Percentiles rank a stretch among this genome's conserved stretches.
phyloP scores from a whole-genome alignment of 2,888 invertebrate species.

The Ophioninae sp. region DNA sequence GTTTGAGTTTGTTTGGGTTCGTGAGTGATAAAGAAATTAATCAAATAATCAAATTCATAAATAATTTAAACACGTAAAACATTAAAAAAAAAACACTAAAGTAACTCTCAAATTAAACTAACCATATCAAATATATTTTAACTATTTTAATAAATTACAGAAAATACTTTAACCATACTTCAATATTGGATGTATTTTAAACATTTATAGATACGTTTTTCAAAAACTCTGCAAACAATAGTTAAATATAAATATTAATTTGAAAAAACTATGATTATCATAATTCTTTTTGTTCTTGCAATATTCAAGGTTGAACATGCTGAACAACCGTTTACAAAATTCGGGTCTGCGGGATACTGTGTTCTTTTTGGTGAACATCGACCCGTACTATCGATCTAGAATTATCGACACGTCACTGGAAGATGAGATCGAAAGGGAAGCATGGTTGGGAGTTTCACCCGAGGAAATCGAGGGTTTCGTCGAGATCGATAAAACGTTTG shows the following conservation, averaged over 20 bases:
- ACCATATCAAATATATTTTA: too few species aligned
- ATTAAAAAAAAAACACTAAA: too few species aligned
- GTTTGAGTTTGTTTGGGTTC: too few species aligned
- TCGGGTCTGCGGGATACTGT: slow-evolving; percentile 70
- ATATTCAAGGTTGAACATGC: slow-evolving; percentile 69
- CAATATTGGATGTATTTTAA: too few species aligned
- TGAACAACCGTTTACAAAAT: slow-evolving; percentile 71
- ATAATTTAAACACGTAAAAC: too few species aligned
- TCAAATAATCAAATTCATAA: too few species aligned
- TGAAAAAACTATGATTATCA: not conserved
- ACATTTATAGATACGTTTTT: too few species aligned
- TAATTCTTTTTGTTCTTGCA: not conserved
- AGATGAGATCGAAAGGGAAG: slow-evolving; percentile 66
- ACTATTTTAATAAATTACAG: too few species aligned
- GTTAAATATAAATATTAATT: not conserved
- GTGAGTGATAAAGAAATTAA: too few species aligned
- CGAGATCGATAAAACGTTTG: slow-evolving; percentile 51
- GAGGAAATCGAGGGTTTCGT: slow-evolving; percentile 63
- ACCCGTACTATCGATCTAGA: slow-evolving; percentile 39
- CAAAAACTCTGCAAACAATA: too few species aligned
- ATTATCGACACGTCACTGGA: slow-evolving; percentile 58
- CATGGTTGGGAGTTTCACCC: slow-evolving; percentile 70
- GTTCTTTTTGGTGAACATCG: slow-evolving; percentile 71
- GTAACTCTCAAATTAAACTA: too few species aligned
- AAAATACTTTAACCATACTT: too few species aligned